These are phyloP conservation scores for Lithophane ornitopus DNA, from an alignment of 2,888 invertebrate species.

Conservation along the genomic window DNA sequence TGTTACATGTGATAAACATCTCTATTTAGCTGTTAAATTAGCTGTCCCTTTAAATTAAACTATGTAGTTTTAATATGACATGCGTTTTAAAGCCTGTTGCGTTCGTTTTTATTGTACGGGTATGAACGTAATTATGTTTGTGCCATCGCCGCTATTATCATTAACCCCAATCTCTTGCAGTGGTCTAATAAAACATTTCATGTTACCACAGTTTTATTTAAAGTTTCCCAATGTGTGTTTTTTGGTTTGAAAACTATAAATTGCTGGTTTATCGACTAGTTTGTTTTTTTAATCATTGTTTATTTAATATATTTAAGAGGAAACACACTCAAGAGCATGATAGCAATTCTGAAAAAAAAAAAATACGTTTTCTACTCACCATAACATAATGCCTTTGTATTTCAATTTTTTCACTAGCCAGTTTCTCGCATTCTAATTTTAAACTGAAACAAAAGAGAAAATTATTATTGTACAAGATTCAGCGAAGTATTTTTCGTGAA, in stretches of 20 bases:
- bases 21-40: constrained; percentile 75
- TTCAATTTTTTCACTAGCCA: constrained; percentile 97
- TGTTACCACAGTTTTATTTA: constrained; percentile 39
- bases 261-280: background rate
- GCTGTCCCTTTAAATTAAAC: constrained; percentile 65
- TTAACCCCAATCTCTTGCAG: constrained; percentile 55
- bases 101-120: constrained; percentile 44
- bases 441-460: constrained; percentile 91
- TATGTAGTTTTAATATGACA: constrained; percentile 58
- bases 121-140: constrained; percentile 36
- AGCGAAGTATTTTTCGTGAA: constrained; percentile 1
- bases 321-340: background rate
- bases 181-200: constrained; percentile 50
- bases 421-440: constrained; percentile 97
- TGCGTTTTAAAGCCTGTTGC: constrained; percentile 53
- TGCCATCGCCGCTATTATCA: constrained; percentile 47
- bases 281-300: background rate
- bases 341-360: background rate
- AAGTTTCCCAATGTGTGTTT: constrained; percentile 10
- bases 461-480: constrained; percentile 35
- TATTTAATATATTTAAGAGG: background rate
- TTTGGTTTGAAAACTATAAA: constrained; percentile 16
- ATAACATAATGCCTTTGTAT: constrained; percentile 97
- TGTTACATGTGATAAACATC: constrained; percentile 78
- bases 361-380: constrained; percentile 90